These are phyloP conservation scores for Chionis minor DNA, from an alignment of 2,113 vertebrate genomes.

Conservation along the genomic window DNA sequence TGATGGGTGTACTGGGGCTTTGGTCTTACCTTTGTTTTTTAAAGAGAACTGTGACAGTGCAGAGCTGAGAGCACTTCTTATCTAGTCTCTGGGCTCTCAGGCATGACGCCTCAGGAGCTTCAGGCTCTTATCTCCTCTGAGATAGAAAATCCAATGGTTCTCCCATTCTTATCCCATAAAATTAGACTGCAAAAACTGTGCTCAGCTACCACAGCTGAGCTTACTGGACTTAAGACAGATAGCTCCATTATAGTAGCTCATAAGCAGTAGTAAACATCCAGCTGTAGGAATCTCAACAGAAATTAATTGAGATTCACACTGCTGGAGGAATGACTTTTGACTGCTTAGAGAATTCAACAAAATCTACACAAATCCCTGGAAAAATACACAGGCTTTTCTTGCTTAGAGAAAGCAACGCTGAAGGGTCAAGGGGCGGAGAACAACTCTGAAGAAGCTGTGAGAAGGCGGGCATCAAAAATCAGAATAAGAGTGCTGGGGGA, in stretches of 20 bases:
- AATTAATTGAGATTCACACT: background rate
- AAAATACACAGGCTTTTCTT: background rate
- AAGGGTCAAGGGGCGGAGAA: background rate
- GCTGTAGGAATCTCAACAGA: background rate
- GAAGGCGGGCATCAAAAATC: background rate
- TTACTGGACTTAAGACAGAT: background rate
- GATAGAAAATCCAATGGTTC: background rate
- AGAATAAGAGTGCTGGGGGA: background rate
- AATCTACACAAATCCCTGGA: background rate
- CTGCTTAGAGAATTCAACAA: background rate
- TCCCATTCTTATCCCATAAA: background rate
- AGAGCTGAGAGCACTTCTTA: background rate
- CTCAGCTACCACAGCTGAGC: background rate
- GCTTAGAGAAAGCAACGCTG: rapidly evolving
- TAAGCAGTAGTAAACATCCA: background rate
- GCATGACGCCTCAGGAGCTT: background rate
- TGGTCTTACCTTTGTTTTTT: background rate
- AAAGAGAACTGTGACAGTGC: background rate
- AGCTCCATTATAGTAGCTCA: background rate
- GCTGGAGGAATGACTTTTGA: background rate
- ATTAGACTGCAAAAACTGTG: background rate
- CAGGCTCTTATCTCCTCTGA: background rate
- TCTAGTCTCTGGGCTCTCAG: background rate
- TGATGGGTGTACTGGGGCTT: background rate
- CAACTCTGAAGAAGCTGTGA: background rate